Evolutionary conservation across 2,113 vertebrate genomes (phyloP).

Genomic region (Nannobrachium achirus): DNA sequence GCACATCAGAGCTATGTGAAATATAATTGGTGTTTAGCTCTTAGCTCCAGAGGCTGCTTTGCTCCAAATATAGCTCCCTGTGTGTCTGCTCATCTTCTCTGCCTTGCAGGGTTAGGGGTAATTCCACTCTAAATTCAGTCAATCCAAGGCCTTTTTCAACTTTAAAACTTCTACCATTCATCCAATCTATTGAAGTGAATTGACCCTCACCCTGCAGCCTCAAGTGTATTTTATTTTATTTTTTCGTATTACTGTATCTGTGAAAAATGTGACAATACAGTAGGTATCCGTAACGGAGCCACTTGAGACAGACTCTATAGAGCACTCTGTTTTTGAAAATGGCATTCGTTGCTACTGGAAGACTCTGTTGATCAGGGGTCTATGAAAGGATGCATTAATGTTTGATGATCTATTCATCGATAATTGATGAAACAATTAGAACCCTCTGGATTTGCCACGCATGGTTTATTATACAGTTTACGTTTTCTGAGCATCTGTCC

Average conservation of each 20-base stretch:
- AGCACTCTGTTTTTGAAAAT: slow-evolving; percentile 55
- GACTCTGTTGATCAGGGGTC: slow-evolving; percentile 51
- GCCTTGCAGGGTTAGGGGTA: slow-evolving; percentile 52
- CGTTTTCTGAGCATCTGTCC: slow-evolving; percentile 54
- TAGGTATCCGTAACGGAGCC: slow-evolving; percentile 31
- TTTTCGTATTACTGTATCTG: slow-evolving; percentile 42
- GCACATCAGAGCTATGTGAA: slow-evolving; percentile 51
- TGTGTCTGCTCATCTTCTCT: slow-evolving; percentile 55
- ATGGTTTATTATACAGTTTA: slow-evolving; percentile 57
- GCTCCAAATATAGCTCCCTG: slow-evolving; percentile 65
- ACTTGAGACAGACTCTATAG: slow-evolving; percentile 52
- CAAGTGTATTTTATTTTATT: background rate
- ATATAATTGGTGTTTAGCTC: slow-evolving; percentile 73
- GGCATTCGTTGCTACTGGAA: slow-evolving; percentile 32
- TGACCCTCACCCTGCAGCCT: background rate
- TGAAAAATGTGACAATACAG: slow-evolving; percentile 30
- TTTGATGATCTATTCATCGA: slow-evolving; percentile 72
- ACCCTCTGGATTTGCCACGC: slow-evolving; percentile 58
- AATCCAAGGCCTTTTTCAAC: slow-evolving; percentile 27
- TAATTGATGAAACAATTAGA: slow-evolving; percentile 73
- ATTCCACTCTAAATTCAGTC: slow-evolving; percentile 49
- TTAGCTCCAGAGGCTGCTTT: slow-evolving; percentile 58
- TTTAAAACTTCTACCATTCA: slow-evolving; percentile 21
- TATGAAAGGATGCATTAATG: slow-evolving; percentile 64
- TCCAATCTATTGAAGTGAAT: slow-evolving; percentile 28